phyloP scores from a whole-genome alignment of 2,797 vertebrate genomes.

The Aythya fuligula region DNA sequence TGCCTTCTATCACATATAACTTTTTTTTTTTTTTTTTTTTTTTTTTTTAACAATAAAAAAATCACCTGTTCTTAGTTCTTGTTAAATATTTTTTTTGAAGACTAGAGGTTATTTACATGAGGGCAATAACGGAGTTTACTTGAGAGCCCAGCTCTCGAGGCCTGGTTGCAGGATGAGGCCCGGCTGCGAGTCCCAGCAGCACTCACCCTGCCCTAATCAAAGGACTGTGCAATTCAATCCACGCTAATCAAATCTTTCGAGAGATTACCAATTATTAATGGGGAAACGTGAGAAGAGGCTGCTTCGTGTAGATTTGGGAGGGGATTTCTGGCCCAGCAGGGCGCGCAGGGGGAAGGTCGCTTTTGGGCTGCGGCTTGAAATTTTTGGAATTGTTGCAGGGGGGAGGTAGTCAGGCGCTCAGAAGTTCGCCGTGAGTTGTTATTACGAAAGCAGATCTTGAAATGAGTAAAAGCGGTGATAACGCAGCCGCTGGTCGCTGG shows the following conservation, averaged over 20 bases:
- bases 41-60: too few species aligned
- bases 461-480: fast-evolving
- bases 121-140: background rate
- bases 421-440: fast-evolving
- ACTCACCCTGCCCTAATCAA: background rate
- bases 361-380: background rate
- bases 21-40: background rate
- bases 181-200: too few species aligned
- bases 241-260: background rate
- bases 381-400: too few species aligned
- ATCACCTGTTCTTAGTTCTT: fast-evolving
- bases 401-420: fast-evolving
- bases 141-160: too few species aligned
- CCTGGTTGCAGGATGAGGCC: too few species aligned
- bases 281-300: background rate
- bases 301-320: background rate
- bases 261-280: background rate
- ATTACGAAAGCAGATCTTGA: background rate
- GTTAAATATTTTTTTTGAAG: background rate
- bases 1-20: background rate
- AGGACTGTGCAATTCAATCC: background rate
- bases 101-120: too few species aligned
- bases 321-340: fast-evolving
- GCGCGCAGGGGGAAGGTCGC: fast-evolving
- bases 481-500: background rate